These are phyloP conservation scores for Lota lota DNA, from an alignment of 2,113 vertebrate genomes.

Conservation along the genomic window DNA sequence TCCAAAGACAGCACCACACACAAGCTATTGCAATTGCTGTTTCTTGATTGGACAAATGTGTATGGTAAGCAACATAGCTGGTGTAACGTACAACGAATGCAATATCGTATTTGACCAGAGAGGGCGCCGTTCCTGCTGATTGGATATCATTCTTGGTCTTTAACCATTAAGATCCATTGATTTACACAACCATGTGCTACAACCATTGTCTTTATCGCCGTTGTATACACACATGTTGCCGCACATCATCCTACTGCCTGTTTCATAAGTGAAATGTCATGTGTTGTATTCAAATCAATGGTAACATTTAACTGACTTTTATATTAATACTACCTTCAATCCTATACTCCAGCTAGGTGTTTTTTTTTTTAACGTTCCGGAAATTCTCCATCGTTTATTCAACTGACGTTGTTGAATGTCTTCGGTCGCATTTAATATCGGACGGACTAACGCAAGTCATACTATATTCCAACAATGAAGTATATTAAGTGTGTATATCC, in stretches of 20 bases:
- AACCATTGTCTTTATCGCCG: background rate
- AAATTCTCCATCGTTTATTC: constrained; percentile 7
- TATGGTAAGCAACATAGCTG: too few species aligned
- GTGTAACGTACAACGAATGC: too few species aligned
- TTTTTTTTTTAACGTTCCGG: constrained; percentile 16
- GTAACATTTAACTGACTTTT: constrained; percentile 18
- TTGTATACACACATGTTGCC: constrained; percentile 61
- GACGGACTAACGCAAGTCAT: constrained; percentile 63
- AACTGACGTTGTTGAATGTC: background rate
- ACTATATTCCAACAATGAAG: constrained; percentile 75
- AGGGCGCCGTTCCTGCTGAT: too few species aligned
- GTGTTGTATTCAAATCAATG: constrained; percentile 53
- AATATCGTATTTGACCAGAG: too few species aligned
- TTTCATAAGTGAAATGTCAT: constrained; percentile 58
- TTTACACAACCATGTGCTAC: too few species aligned
- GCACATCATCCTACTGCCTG: constrained; percentile 44
- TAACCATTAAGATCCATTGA: too few species aligned
- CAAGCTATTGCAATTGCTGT: too few species aligned
- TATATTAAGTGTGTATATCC: constrained; percentile 33
- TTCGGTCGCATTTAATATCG: constrained; percentile 45
- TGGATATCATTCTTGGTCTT: too few species aligned
- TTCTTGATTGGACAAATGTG: too few species aligned
- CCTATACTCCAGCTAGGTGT: constrained; percentile 3
- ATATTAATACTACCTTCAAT: constrained; percentile 21
- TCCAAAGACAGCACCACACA: too few species aligned